Conservation (phyloP, 2,888 invertebrate species). For the Stenchaetothrips biformis region DNA sequence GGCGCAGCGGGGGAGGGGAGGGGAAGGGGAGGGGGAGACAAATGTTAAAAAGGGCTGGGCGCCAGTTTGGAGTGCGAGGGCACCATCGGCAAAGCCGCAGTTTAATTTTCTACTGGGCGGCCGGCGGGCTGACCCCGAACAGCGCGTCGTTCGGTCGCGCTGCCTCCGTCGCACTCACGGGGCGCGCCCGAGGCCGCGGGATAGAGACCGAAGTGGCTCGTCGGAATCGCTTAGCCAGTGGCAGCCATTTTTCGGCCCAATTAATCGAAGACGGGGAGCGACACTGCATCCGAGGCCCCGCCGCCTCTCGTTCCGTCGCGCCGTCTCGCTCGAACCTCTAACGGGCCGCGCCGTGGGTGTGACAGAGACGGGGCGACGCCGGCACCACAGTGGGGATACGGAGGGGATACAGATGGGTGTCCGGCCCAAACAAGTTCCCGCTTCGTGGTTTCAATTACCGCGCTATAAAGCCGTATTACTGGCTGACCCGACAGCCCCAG, state of each 20-base stretch:
- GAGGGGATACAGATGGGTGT: background rate
- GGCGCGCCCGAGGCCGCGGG: no score
- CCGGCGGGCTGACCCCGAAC: no score
- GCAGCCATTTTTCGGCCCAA: constrained; percentile 6
- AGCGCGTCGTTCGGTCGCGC: no score
- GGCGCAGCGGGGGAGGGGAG: no score
- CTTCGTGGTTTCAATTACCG: background rate
- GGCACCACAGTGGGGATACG: background rate
- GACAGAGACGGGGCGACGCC: no score
- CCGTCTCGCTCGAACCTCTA: background rate
- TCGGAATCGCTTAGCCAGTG: background rate
- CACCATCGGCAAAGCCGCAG: background rate
- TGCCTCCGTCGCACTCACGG: no score
- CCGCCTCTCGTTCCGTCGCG: background rate
- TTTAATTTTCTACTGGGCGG: constrained; percentile 14
- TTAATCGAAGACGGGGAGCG: constrained; percentile 12
- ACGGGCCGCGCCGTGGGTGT: no score
- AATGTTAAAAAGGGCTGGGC: background rate
- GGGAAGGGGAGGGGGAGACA: background rate
- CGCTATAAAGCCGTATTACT: constrained; percentile 17
- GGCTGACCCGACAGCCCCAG: background rate
- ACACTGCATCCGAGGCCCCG: background rate
- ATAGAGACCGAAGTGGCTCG: no score
- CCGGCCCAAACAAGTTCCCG: background rate
- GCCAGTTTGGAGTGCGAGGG: background rate